Evolutionary conservation across 1,140 invertebrate genomes (phyloP).

Genomic region (Calycopis cecrops): DNA sequence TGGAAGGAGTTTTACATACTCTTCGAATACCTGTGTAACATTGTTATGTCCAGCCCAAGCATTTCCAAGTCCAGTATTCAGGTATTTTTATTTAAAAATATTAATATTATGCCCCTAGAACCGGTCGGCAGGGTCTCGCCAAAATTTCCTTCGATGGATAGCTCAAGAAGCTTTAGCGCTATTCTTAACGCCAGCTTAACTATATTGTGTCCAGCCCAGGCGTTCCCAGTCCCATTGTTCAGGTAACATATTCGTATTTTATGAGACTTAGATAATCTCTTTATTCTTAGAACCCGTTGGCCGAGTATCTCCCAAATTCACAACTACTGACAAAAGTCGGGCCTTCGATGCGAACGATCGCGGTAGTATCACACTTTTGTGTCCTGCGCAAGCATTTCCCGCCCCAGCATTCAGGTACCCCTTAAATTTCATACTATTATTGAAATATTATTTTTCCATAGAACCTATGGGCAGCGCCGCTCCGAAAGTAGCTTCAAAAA

Average conservation of each 20-base stretch:
- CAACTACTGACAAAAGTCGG: conserved; percentile 80
- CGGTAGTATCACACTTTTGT: conserved; percentile 78
- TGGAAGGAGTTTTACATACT: conserved; percentile 76
- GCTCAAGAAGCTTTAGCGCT: conserved; percentile 80
- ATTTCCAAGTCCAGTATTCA: conserved; percentile 75
- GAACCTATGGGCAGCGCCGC: conserved; percentile 83
- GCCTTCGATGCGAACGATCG: conserved; percentile 75
- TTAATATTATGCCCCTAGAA: conserved; percentile 74
- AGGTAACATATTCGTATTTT: conserved; percentile 70
- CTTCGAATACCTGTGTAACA: conserved; percentile 58
- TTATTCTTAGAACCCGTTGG: conserved; percentile 82
- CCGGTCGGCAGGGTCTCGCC: conserved; percentile 83
- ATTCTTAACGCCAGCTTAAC: conserved; percentile 76
- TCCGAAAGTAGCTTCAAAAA: conserved; percentile 78
- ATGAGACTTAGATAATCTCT: conserved; percentile 27
- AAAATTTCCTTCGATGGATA: conserved; percentile 78
- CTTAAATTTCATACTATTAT: conserved; percentile 35
- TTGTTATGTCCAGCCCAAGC: conserved; percentile 80
- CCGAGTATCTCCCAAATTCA: conserved; percentile 85
- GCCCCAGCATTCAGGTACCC: conserved; percentile 82
- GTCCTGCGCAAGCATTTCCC: conserved; percentile 83
- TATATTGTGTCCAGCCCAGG: conserved; percentile 79
- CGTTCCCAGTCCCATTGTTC: conserved; percentile 80
- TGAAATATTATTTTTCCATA: conserved; percentile 55
- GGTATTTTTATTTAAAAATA: conserved; percentile 50